These are phyloP conservation scores for Anas platyrhynchos DNA, from an alignment of 2,113 vertebrate species.

Conservation along the genomic window DNA sequence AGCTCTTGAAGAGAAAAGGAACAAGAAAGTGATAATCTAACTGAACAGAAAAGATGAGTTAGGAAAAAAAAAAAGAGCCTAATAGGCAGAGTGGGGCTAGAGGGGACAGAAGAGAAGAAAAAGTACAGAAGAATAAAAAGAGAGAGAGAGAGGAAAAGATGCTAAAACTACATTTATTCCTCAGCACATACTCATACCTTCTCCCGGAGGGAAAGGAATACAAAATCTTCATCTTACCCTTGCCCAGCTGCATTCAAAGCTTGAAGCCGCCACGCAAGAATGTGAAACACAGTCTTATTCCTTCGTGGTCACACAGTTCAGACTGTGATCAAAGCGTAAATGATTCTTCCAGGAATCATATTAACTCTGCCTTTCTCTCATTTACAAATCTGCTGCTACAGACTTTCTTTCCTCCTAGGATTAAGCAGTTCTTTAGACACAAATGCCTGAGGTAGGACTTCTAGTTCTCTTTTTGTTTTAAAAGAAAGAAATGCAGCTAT, in stretches of 20 bases:
- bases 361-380: background rate
- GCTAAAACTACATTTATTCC: background rate
- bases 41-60: background rate
- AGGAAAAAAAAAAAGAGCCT: background rate
- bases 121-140: background rate
- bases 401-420: background rate
- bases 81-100: background rate
- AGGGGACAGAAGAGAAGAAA: background rate
- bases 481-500: background rate
- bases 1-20: background rate
- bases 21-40: background rate
- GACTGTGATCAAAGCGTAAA: background rate
- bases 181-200: background rate
- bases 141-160: background rate
- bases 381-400: background rate
- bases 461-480: background rate
- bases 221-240: background rate
- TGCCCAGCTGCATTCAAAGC: background rate
- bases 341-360: background rate
- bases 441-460: background rate
- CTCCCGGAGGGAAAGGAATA: background rate
- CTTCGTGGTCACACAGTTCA: background rate
- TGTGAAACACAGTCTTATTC: background rate
- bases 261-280: background rate
- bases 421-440: background rate